Conservation (phyloP, 2,113 vertebrate genomes). For the Ctenodactylus gundi region DNA sequence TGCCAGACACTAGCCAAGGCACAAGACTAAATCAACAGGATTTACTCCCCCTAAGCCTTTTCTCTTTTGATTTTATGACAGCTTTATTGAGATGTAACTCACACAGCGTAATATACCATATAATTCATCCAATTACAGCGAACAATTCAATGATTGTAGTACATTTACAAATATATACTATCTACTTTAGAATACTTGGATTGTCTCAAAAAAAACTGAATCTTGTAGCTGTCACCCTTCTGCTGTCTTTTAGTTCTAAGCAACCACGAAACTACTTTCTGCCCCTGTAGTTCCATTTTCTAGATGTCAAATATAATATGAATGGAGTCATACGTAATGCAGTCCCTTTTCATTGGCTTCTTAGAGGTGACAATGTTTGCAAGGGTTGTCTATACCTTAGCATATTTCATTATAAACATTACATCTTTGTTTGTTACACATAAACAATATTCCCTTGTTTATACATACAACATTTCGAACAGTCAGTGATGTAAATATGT, state of each 20-base stretch:
- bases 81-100: background rate
- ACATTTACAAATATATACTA: background rate
- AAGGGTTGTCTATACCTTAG: background rate
- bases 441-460: background rate
- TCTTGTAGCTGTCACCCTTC: background rate
- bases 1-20: background rate
- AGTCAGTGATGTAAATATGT: background rate
- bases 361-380: background rate
- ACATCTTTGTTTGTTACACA: background rate
- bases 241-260: background rate
- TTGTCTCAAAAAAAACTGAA: background rate
- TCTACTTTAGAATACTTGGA: background rate
- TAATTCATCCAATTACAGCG: background rate
- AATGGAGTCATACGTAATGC: background rate
- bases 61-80: slow-evolving; percentile 2
- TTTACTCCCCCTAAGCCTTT: background rate
- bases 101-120: background rate
- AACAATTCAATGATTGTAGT: background rate
- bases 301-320: background rate
- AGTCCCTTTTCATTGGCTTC: background rate
- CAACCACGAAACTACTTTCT: background rate
- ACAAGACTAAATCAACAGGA: background rate
- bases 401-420: background rate
- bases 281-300: background rate
- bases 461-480: background rate